Base-by-base conservation (phyloP, 2,888 invertebrate species). In the Mechanitis messenoides region DNA sequence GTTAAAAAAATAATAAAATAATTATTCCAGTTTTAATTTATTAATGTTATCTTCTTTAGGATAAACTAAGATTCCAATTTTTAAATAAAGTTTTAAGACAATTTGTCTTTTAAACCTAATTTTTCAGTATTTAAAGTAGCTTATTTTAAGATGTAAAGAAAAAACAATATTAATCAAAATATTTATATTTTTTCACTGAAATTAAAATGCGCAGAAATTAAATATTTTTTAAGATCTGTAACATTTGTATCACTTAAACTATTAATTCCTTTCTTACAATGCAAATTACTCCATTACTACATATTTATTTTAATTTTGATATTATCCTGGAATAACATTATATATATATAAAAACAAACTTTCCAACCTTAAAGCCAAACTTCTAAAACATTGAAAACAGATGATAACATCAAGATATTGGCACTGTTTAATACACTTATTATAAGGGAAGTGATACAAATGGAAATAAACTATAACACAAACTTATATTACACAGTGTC, bases 401-500 rank as follows among this genome's bases (percentile, higher is more conserved):
- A 50, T 31, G 31, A 31, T 50, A 50, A 50, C 28, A 50, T 6
- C 7, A 28, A 12, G 6, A 50, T 50, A 31, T 85, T 85, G 84
- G 85, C 85, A 85, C 84, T 85, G 79, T 76, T 72, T 73, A 73
- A 75, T 74, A 73, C 70, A 69, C 68, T 66, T 69, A 50, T 65
- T 69, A 65, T 58, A 63, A 35, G 35, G 58, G 57, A 69, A 68
- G 67, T 70, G 70, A 74, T 72, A 72, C 67, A 75, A 72, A 74
- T 69, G 72, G 73, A 31, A 9, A 50, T 55, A 61, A 45, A 47
- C 58, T 53, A 63, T 57, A 33, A 53, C 55, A 38, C 55, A 55
- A 42, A 57, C 42, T 53, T 61, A 58, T 35, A 70, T 70, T 74
- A 74, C 61, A 91, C 86, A 45, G 90, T 91, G 65, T 91, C 91